Evolutionary conservation across 2,113 vertebrate species (phyloP).

Genomic region (Pachyramphus minor): DNA sequence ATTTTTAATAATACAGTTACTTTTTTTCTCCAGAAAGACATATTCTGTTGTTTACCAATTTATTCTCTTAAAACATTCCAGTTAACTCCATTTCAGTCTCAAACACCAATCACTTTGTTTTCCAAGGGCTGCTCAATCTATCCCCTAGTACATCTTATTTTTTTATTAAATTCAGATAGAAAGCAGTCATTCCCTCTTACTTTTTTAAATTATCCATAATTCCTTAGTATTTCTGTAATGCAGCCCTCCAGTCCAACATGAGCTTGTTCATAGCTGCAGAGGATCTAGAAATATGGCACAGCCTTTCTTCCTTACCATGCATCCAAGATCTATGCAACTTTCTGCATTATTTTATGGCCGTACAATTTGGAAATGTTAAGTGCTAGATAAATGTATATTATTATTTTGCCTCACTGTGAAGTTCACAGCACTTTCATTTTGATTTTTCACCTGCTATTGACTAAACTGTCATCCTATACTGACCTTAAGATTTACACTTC

Average conservation of each 20-base stretch:
- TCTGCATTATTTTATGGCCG: not conserved
- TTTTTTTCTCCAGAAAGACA: not conserved
- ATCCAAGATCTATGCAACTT: not conserved
- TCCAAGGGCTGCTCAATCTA: not conserved
- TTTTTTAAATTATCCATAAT: not conserved
- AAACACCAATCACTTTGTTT: not conserved
- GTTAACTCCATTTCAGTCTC: not conserved
- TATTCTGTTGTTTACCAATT: not conserved
- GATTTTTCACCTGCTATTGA: not conserved
- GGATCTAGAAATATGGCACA: accelerated
- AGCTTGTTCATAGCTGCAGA: not conserved
- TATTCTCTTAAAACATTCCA: not conserved
- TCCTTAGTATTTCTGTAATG: not conserved
- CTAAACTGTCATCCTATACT: not conserved
- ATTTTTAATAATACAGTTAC: not conserved
- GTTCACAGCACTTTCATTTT: not conserved
- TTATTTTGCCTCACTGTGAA: not conserved
- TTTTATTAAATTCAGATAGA: not conserved
- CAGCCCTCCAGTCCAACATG: not conserved
- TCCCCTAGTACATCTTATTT: not conserved
- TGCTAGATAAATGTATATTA: not conserved
- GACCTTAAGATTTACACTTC: not conserved
- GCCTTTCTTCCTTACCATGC: not conserved
- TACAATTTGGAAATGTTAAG: not conserved
- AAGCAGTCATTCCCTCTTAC: not conserved